A percentile compares a stretch with the other conserved stretches of the same genome.
These are phyloP conservation scores for Synergus gifuensis DNA, from an alignment of 2,888 invertebrate genomes.

Conservation along the genomic window DNA sequence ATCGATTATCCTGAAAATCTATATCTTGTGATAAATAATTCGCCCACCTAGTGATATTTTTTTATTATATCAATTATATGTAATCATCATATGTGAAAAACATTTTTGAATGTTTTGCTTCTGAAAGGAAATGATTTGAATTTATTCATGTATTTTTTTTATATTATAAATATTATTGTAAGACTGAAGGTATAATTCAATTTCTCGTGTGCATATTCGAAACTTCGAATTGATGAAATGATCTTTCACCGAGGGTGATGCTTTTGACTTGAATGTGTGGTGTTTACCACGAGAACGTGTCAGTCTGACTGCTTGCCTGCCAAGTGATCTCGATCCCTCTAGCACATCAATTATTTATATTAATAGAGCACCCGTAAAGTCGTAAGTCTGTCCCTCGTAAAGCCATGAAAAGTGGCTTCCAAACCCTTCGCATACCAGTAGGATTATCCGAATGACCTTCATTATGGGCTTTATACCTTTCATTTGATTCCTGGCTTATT, in stretches of 20 bases:
- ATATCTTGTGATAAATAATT: too few relatives aligned
- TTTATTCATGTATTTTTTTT: neutral
- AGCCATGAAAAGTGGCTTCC: constrained; percentile 47
- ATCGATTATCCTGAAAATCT: too few relatives aligned
- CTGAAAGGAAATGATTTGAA: too few relatives aligned
- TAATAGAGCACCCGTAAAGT: constrained; percentile 61
- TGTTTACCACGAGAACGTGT: constrained; percentile 51
- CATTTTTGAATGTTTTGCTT: too few relatives aligned
- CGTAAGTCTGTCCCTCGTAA: constrained; percentile 40
- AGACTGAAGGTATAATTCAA: neutral
- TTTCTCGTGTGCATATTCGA: neutral
- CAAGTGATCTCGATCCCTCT: constrained; percentile 49
- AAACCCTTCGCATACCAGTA: constrained; percentile 48
- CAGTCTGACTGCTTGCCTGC: constrained; percentile 38
- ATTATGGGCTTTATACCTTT: constrained; percentile 41
- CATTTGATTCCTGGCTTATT: constrained; percentile 27
- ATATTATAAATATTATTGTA: neutral
- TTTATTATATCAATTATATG: too few relatives aligned
- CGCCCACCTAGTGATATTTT: too few relatives aligned
- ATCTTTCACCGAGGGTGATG: constrained; percentile 60
- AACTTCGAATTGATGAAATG: constrained; percentile 68
- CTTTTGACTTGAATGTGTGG: constrained; percentile 64
- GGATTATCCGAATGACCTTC: constrained; percentile 52
- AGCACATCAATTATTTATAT: constrained; percentile 72
- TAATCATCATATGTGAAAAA: too few relatives aligned